phyloP scores from a whole-genome alignment of 2,888 invertebrate species.

The Troides oblongomaculatus region DNA sequence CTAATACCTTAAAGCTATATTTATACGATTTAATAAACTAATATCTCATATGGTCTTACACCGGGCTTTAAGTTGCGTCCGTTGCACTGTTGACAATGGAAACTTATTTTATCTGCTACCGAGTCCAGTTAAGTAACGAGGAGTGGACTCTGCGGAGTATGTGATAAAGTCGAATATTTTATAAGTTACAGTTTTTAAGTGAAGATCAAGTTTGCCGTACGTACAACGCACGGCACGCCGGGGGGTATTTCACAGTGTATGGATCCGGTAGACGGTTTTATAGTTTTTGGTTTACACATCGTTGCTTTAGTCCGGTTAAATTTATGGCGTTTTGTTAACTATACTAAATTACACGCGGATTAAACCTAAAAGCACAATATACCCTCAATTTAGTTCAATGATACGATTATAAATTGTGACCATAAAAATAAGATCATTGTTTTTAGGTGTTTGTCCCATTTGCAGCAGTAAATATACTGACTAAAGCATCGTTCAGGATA shows the following conservation, averaged over 20 bases:
- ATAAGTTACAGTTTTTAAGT: slow-evolving; percentile 1
- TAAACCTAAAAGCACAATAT: not conserved
- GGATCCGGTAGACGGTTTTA: slow-evolving; percentile 36
- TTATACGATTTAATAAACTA: slow-evolving; percentile 40
- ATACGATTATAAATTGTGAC: too few species aligned
- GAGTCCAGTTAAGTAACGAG: not conserved
- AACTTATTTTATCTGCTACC: slow-evolving; percentile 30
- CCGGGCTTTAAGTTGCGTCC: slow-evolving; percentile 39
- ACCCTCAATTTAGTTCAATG: not conserved
- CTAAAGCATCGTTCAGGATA: too few species aligned
- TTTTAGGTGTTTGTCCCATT: too few species aligned
- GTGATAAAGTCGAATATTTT: slow-evolving; percentile 26
- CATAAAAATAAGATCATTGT: too few species aligned
- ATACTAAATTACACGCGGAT: slow-evolving; percentile 10
- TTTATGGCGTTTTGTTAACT: slow-evolving; percentile 16
- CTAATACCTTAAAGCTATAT: slow-evolving; percentile 25
- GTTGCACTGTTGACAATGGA: slow-evolving; percentile 43
- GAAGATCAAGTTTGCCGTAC: slow-evolving; percentile 37
- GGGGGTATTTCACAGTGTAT: slow-evolving; percentile 38
- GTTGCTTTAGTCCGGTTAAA: slow-evolving; percentile 7
- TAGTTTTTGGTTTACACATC: slow-evolving; percentile 46
- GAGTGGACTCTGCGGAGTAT: slow-evolving; percentile 16
- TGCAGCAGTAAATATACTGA: too few species aligned
- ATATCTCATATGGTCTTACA: slow-evolving; percentile 47
- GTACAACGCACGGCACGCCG: slow-evolving; percentile 46